phyloP scores from a whole-genome alignment of 2,797 vertebrate genomes.

The Bovichtus variegatus region DNA sequence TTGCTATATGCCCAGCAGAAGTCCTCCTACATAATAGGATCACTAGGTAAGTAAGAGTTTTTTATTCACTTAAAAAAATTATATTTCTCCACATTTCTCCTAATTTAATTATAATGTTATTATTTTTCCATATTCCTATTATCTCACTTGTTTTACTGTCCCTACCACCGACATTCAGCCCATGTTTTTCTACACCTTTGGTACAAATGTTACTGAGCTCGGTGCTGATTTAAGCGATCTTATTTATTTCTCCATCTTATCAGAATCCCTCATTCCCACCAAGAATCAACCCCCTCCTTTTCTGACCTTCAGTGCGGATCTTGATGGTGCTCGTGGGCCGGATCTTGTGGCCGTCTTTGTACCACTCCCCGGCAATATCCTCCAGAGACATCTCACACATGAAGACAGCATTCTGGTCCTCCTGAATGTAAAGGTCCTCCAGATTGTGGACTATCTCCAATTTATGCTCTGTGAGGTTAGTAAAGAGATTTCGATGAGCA shows the following conservation, averaged over 20 bases:
- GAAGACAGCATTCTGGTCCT: constrained; percentile 92
- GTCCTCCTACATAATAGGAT: not conserved
- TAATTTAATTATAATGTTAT: too few relatives aligned
- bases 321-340: constrained; percentile 87
- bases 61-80: too few relatives aligned
- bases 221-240: not conserved
- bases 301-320: constrained; percentile 91
- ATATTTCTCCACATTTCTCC: too few relatives aligned
- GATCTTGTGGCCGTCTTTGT: constrained; percentile 86
- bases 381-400: constrained; percentile 89
- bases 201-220: not conserved
- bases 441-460: constrained; percentile 85
- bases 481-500: not conserved
- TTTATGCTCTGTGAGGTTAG: constrained; percentile 82
- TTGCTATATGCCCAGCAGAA: constrained; percentile 3
- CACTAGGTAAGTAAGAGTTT: too few relatives aligned
- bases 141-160: too few relatives aligned
- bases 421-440: constrained; percentile 86
- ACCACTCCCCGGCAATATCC: constrained; percentile 89
- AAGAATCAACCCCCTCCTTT: not conserved
- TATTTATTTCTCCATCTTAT: not conserved
- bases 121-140: too few relatives aligned
- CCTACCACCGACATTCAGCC: not conserved
- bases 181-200: not conserved
- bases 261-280: not conserved